phyloP scores from a whole-genome alignment of 1,140 invertebrate genomes.

The Tetramorium parvispinum region DNA sequence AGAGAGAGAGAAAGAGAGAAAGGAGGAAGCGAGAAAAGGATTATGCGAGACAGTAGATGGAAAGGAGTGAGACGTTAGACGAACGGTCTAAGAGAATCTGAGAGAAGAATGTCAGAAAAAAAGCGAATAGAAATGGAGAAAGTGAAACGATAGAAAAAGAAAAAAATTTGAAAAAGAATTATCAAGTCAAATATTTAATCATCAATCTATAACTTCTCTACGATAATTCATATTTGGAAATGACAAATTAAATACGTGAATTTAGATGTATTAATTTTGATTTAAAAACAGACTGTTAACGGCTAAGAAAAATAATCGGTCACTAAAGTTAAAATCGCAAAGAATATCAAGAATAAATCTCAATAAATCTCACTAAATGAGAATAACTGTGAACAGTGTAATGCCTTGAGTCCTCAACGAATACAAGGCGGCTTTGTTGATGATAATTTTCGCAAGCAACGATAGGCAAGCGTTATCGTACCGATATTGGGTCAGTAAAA shows the following conservation, averaged over 20 bases:
- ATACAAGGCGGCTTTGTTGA: slow-evolving; percentile 26
- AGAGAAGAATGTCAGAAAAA: slow-evolving; percentile 17
- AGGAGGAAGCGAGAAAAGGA: slow-evolving; percentile 17
- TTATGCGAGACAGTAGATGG: neutral
- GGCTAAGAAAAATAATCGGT: neutral
- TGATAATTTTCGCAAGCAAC: neutral
- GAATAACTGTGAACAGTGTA: slow-evolving; percentile 15
- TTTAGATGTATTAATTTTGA: neutral
- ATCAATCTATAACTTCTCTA: slow-evolving; percentile 40
- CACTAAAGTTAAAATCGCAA: neutral
- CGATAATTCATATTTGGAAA: neutral
- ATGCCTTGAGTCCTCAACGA: neutral
- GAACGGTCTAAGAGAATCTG: slow-evolving; percentile 33
- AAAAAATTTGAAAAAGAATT: slow-evolving; percentile 34
- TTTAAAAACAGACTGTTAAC: neutral
- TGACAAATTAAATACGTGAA: neutral
- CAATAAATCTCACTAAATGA: neutral
- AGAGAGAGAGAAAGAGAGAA: slow-evolving; percentile 36
- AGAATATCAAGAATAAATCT: neutral
- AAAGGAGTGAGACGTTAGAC: slow-evolving; percentile 37
- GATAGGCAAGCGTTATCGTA: slow-evolving; percentile 19
- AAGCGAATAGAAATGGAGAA: slow-evolving; percentile 33
- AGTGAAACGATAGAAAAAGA: slow-evolving; percentile 55
- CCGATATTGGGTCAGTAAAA: neutral
- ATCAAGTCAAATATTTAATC: slow-evolving; percentile 63